Evolutionary conservation across 2,797 vertebrate species (phyloP), one percentile per base, ranked within the genome.

Genomic region (Triplophysa yarkandensis): DNA sequence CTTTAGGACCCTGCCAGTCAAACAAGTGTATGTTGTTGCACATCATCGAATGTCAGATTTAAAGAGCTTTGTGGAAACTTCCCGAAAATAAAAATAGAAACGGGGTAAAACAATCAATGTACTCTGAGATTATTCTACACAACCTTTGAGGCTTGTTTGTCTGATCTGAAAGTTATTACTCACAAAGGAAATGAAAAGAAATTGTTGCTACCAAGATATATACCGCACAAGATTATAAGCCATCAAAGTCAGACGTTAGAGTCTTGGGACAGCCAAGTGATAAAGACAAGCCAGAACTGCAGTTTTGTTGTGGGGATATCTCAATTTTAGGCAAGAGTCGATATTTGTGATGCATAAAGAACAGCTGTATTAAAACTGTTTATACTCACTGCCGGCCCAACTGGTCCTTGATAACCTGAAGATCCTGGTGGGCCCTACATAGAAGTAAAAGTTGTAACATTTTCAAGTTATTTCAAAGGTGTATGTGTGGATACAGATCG

Each of bases 341-440:
- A 57, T 46, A 78, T 44, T 39, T 2, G 5, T 55, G 64, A 34
- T 61, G 21, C 3, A 52, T 9, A 46, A 74, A 25, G 34, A 63
- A 27, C 36, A 34, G 27, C 41, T 64, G 43, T 32, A 60, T 16
- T 23, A 60, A 71, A 62, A 16, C 9, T 32, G 27, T 60, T 46
- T 52, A 69, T 67, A 92, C 95, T 91, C 87, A 98, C 97, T 82
- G 71, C 78, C 52, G 91, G 77, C 1, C 96, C 97, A 17, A 85
- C 25, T 13, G 91, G 88, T 43, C 97, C 97, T 13, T 93, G 93
- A 76, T 92, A 91, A 9, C 96, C 96, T 0, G 94, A 90, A 62
- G 77, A 81, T 30, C 97, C 97, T 0, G 96, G 90, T 50, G 95
- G 88, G 10, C 97, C 96, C 97, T 99, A 83, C n/a, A 80, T 52